Conservation (phyloP, 2,888 invertebrate genomes). For the Sisyra nigra region DNA sequence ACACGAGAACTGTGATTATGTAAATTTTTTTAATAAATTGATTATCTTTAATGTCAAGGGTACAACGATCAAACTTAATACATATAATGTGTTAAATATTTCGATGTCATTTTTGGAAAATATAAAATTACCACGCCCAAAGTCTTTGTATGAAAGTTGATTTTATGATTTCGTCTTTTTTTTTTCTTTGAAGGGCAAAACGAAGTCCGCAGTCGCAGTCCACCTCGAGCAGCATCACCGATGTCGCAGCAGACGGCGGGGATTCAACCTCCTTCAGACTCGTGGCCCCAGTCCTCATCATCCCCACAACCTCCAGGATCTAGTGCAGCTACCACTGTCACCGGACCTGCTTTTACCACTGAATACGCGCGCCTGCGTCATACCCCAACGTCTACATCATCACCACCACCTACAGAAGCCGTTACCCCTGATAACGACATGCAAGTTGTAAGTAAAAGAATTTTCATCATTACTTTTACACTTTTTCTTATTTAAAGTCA, state of each 20-base stretch:
- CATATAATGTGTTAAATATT: no score
- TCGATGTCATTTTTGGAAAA: no score
- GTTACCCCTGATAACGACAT: background rate
- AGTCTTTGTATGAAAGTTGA: no score
- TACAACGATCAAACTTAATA: no score
- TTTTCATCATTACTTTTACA: no score
- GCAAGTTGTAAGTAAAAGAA: background rate
- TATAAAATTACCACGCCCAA: no score
- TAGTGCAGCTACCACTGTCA: background rate
- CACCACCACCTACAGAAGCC: background rate
- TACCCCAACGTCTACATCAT: background rate
- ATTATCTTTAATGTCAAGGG: no score
- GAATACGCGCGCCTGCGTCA: background rate
- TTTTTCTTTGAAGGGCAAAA: background rate
- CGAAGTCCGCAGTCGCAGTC: slow-evolving; percentile 3
- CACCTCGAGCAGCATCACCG: background rate
- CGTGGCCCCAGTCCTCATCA: background rate
- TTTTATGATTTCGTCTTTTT: no score
- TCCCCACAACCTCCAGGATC: background rate
- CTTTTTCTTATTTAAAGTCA: no score
- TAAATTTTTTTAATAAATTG: no score
- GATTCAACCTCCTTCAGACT: no score
- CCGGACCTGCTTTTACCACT: background rate
- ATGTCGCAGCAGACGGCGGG: background rate
- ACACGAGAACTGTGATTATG: no score